These are phyloP conservation scores for Drosophila mayaguana DNA, from an alignment of 2,888 invertebrate species.

Conservation along the genomic window DNA sequence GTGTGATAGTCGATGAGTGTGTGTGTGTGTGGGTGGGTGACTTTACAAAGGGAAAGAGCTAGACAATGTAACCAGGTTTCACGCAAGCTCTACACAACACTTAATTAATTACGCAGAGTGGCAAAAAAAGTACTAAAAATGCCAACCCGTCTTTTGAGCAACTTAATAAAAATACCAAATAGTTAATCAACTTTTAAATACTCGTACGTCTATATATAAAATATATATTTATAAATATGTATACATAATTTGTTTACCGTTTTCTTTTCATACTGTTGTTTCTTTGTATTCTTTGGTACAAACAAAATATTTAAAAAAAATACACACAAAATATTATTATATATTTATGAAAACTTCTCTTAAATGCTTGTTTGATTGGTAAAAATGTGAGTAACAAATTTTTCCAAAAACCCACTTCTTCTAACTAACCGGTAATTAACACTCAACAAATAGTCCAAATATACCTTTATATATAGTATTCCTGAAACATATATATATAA, in stretches of 20 bases:
- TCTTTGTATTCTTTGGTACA: conserved; percentile 59
- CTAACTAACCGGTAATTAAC: conserved; percentile 66
- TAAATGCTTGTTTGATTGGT: conserved; percentile 85
- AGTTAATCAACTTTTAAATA: conserved; percentile 12
- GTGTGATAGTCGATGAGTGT: neutral
- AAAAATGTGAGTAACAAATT: conserved; percentile 84
- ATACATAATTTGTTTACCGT: conserved; percentile 54
- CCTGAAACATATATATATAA: conserved; percentile 9
- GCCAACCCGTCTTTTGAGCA: neutral
- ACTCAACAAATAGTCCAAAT: conserved; percentile 28
- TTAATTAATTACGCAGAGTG: conserved; percentile 18
- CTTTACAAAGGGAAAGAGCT: conserved; percentile 1
- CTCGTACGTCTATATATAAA: conserved; percentile 27
- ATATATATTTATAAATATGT: conserved; percentile 48
- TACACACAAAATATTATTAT: conserved; percentile 54
- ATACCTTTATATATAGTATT: conserved; percentile 33
- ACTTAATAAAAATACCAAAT: neutral
- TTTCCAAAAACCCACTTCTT: conserved; percentile 68
- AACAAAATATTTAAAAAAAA: neutral
- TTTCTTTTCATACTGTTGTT: conserved; percentile 71
- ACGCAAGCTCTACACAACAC: conserved; percentile 27
- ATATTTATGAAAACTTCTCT: conserved; percentile 82
- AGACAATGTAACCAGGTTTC: conserved; percentile 25
- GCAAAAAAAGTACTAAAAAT: neutral
- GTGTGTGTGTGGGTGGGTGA: conserved; percentile 2